These are phyloP conservation scores for Alcis repandata DNA, from an alignment of 2,888 invertebrate species.

Conservation along the genomic window DNA sequence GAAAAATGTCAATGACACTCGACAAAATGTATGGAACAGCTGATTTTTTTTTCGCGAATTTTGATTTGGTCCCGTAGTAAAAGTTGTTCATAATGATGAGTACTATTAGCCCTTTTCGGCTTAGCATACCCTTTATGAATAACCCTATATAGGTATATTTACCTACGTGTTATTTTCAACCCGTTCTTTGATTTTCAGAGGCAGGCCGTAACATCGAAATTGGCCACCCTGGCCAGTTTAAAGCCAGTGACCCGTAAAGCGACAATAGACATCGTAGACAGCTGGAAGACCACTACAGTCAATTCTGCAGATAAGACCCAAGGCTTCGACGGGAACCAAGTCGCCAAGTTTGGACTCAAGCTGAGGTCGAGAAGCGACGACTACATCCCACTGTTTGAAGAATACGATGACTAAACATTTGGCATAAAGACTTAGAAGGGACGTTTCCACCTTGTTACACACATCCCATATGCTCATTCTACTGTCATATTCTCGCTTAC, in stretches of 20 bases:
- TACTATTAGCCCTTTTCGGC: too few species aligned
- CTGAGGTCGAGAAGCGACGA: slow-evolving; percentile 74
- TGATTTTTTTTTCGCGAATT: too few species aligned
- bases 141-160: too few species aligned
- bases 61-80: too few species aligned
- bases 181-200: slow-evolving; percentile 64
- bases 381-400: slow-evolving; percentile 75
- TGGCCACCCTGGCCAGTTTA: slow-evolving; percentile 53
- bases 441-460: background rate
- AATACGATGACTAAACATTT: slow-evolving; percentile 65
- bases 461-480: background rate
- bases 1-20: too few species aligned
- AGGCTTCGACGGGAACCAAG: slow-evolving; percentile 65
- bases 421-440: slow-evolving; percentile 6
- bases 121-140: too few species aligned
- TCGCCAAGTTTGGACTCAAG: slow-evolving; percentile 75
- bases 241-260: slow-evolving; percentile 66
- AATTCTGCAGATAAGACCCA: slow-evolving; percentile 65
- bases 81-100: too few species aligned
- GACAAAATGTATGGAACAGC: too few species aligned
- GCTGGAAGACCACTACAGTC: slow-evolving; percentile 64
- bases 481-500: too few species aligned
- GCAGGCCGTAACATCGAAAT: slow-evolving; percentile 68
- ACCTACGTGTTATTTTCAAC: background rate
- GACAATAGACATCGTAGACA: slow-evolving; percentile 56